A percentile compares a stretch with the other conserved stretches of the same genome.
phyloP scores from a whole-genome alignment of 2,797 vertebrate genomes.

The Coreius guichenoti region DNA sequence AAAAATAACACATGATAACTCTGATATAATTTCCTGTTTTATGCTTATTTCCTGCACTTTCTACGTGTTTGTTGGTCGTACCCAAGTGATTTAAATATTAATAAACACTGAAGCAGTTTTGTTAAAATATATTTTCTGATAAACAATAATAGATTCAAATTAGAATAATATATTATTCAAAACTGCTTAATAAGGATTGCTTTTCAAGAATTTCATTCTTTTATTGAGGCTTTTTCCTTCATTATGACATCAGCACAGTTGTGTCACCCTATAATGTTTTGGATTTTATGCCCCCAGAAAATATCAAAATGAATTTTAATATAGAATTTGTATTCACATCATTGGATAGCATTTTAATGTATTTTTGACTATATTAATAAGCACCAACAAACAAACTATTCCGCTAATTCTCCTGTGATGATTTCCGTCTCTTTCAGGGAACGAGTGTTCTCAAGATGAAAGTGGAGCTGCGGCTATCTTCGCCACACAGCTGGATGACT shows the following conservation, averaged over 20 bases:
- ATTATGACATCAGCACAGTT: background rate
- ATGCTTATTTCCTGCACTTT: background rate
- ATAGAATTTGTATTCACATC: background rate
- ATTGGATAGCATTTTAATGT: background rate
- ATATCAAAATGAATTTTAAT: background rate
- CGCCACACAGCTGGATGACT: constrained; percentile 87
- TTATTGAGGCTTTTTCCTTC: background rate
- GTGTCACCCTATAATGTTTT: background rate
- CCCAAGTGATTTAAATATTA: background rate
- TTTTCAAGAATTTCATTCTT: background rate
- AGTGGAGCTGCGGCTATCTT: constrained; percentile 87
- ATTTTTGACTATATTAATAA: background rate
- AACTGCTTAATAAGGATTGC: background rate
- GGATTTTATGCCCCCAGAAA: background rate
- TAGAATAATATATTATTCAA: background rate
- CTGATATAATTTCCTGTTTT: background rate
- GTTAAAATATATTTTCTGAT: background rate
- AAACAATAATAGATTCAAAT: background rate
- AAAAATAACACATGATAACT: background rate
- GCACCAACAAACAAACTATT: background rate
- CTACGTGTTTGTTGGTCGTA: background rate
- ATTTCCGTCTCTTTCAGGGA: constrained; percentile 72
- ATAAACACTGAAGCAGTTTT: background rate
- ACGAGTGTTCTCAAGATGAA: constrained; percentile 86
- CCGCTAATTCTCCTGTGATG: background rate